A percentile compares a stretch with the other conserved stretches of the same genome.
Conservation (phyloP, 2,797 vertebrate species). For the Dermochelys coriacea region DNA sequence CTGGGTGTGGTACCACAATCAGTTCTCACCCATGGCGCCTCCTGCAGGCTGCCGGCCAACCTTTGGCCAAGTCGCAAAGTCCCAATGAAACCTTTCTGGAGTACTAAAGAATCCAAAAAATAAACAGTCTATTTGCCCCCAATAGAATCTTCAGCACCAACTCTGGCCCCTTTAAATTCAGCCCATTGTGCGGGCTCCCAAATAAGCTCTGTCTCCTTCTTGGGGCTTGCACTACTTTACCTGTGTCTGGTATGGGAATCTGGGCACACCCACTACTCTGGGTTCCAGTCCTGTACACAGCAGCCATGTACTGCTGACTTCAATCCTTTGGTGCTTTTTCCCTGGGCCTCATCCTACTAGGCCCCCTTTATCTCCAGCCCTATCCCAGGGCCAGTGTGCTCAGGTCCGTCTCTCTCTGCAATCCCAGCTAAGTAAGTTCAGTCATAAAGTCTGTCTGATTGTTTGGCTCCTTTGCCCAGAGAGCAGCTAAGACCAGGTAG, state of each 20-base stretch:
- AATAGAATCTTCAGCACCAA: not conserved
- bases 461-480: not conserved
- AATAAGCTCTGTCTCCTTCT: not conserved
- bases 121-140: not conserved
- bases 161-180: not conserved
- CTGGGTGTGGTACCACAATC: not conserved
- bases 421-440: not conserved
- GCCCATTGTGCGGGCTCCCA: not conserved
- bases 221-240: not conserved
- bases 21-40: not conserved
- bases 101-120: not conserved
- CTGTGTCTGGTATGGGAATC: not conserved
- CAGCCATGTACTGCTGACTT: too few relatives aligned
- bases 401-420: not conserved
- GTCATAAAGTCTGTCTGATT: not conserved
- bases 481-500: not conserved
- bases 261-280: too few relatives aligned
- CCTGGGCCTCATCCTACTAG: not conserved
- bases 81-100: not conserved
- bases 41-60: not conserved
- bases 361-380: too few relatives aligned
- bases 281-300: not conserved
- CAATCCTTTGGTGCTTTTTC: not conserved
- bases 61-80: not conserved
- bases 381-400: too few relatives aligned